Percentiles rank a stretch among this genome's conserved stretches.
These are phyloP conservation scores for Trissolcus japonicus DNA, from an alignment of 2,888 invertebrate species.

Conservation along the genomic window DNA sequence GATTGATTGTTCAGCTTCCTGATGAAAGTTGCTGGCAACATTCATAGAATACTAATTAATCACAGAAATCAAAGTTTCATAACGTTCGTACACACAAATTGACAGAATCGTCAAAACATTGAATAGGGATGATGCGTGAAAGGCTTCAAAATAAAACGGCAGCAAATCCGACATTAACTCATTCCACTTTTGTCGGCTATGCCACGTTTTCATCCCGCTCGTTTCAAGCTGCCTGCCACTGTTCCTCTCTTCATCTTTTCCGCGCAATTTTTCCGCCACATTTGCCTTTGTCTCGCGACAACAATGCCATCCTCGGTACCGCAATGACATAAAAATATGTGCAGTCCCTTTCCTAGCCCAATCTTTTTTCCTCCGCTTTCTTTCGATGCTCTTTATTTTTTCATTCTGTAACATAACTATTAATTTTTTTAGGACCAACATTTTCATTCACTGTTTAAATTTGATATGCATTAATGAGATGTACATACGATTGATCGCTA, in stretches of 20 bases:
- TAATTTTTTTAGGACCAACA: too few relatives aligned
- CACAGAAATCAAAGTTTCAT: constrained; percentile 23
- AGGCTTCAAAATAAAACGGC: constrained; percentile 61
- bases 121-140: constrained; percentile 21
- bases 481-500: background rate
- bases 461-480: background rate
- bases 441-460: background rate
- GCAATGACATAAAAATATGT: constrained; percentile 75
- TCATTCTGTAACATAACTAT: too few relatives aligned
- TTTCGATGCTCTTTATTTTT: background rate
- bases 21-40: too few relatives aligned
- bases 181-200: constrained; percentile 65
- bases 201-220: constrained; percentile 54
- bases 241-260: constrained; percentile 67
- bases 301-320: constrained; percentile 74
- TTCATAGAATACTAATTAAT: constrained; percentile 14
- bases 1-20: too few relatives aligned
- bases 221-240: constrained; percentile 44
- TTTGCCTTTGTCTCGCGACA: constrained; percentile 77
- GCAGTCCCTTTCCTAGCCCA: constrained; percentile 58
- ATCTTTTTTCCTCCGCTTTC: too few relatives aligned
- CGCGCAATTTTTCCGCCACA: constrained; percentile 73
- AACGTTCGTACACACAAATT: constrained; percentile 29
- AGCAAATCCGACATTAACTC: constrained; percentile 68
- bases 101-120: constrained; percentile 39